Percentiles rank a stretch among this genome's conserved stretches.
phyloP scores from a whole-genome alignment of 1,140 invertebrate species.

The Lineus longissimus region DNA sequence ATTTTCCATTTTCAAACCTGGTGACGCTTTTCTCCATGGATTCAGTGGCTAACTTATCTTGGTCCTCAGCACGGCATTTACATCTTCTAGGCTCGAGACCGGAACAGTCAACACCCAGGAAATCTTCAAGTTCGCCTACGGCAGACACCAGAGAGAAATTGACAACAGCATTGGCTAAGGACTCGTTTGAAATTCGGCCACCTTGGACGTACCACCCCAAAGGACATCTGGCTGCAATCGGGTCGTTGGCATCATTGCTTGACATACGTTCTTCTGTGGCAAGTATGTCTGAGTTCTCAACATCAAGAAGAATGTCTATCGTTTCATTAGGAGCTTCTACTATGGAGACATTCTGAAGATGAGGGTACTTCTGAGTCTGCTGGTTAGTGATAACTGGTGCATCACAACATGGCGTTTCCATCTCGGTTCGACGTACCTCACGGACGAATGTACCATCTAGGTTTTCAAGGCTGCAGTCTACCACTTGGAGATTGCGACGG shows the following conservation, averaged over 20 bases:
- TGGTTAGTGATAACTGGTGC: not conserved
- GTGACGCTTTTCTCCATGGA: not conserved
- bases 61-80: not conserved
- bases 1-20: not conserved
- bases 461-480: not conserved
- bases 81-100: not conserved
- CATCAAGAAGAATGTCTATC: not conserved
- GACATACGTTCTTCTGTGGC: not conserved
- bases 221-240: not conserved
- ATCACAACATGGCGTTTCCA: not conserved
- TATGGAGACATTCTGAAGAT: not conserved
- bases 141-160: not conserved
- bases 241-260: not conserved
- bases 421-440: not conserved
- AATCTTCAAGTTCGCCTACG: not conserved
- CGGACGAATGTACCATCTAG: not conserved
- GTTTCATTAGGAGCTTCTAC: not conserved
- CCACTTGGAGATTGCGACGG: not conserved
- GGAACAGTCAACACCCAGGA: not conserved
- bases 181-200: not conserved
- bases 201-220: slow-evolving; percentile 6
- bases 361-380: not conserved
- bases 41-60: not conserved
- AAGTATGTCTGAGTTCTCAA: not conserved
- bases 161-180: not conserved